Base-by-base conservation (phyloP, 2,797 vertebrate species). In the Notamacropus eugenii region DNA sequence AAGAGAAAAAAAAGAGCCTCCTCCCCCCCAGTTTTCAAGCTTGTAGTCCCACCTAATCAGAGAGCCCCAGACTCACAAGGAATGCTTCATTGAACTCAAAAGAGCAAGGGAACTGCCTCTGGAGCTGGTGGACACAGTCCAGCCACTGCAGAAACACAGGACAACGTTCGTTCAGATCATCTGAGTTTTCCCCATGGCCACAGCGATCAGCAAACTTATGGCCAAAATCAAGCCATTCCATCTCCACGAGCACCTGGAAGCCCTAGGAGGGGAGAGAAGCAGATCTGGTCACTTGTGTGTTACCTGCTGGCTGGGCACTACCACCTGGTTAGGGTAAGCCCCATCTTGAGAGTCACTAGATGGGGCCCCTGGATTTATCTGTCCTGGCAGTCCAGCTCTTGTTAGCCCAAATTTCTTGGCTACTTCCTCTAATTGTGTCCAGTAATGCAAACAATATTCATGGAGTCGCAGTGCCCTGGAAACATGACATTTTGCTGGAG, bases 11-110 rank as follows among this genome's bases (percentile, higher is more conserved):
- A 67, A 67, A 67, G 62, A 19, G 62, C 34, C 19, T 0, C 62
- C 6, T 2, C n/a, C 40, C 40, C 8, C 8, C 9, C 93, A 93
- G 58, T 55, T 93, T 74, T 87, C 94, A n/a, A 5, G 55, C 0
- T 52, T 55, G 92, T 55, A 94, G 13, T 55, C 93, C 59, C 55
- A 74, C 31, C 19, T 94, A 94, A 93, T 54, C 54, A 96, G 54
- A 90, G 74, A 31, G 91, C 50, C 62, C 93, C 62, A 96, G 95
- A 99, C 99, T 99, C 97, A 99, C 99, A 99, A 99, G 99, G 98
- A 99, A 99, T 99, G 99, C 99, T 99, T 99, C 99, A 11, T 99
- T 99, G 97, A 99, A 99, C 98, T 99, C 99, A 96, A 99, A 99
- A 97, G 99, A 99, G 98, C 99, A 99, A n/a, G 99, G 99, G 98